Base-by-base conservation (phyloP, 2,113 vertebrate genomes). In the Seriola dumerili region DNA sequence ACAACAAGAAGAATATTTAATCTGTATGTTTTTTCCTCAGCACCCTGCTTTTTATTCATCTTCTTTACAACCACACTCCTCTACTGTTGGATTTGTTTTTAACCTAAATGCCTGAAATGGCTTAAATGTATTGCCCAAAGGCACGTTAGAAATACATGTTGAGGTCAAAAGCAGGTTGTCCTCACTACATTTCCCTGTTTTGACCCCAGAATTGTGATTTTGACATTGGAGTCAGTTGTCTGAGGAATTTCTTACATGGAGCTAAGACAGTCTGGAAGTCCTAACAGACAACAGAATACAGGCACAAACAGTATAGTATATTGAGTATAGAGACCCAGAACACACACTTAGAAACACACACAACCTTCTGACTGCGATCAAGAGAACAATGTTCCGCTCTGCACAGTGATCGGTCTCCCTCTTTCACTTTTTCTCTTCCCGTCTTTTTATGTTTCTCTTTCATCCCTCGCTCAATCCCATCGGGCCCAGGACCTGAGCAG, bases 381-480 rank as follows among this genome's bases (percentile, higher is more conserved):
- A 95, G 92, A 94, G 95, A 95, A 97, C 95, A 97, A 96, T 96
- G 96, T 96, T 91, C 93, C 69, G 93, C 95, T 94, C 95, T 91
- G 92, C 93, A 90, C 95, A 94, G 70, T 87, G 83, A 91, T 94
- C 44, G 3, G 1, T 81, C 71, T 96, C 96, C 95, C 90, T 97
- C 95, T 94, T 86, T 93, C 91, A 95, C 94, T 96, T 96, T 95
- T 96, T 96, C 94, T 95, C 91, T 48, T n/a, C 42, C 23, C 44
- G 13, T 80, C 88, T 93, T 93, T 29, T 96, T 95, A 97, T 97
- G 96, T 95, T 93, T 92, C 88, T 85, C 91, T 91, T 91, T 93
- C 90, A 93, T 93, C 88, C 85, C 74, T 77, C 23, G 19, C 68
- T 92, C 84, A 16, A 6, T 85, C 81, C 89, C 70, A 7, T 77